A percentile compares a stretch with the other conserved stretches of the same genome.
Conservation (phyloP, 2,113 vertebrate genomes). For the Isurus oxyrinchus region DNA sequence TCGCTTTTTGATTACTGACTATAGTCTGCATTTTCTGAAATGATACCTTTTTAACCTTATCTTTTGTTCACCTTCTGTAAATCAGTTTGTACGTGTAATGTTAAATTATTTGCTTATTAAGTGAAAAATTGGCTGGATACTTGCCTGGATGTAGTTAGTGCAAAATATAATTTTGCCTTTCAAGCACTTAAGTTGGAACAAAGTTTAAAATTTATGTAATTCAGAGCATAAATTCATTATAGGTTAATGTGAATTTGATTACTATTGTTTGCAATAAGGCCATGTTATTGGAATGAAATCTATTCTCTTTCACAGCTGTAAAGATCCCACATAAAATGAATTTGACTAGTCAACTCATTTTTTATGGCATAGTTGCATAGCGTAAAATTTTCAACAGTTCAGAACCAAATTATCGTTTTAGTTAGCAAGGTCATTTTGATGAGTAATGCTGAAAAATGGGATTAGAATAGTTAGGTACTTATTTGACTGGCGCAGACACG, state of each 20-base stretch:
- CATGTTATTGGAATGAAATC: neutral
- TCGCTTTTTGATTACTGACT: neutral
- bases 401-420: neutral
- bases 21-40: neutral
- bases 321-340: neutral
- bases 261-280: neutral
- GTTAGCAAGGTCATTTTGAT: neutral
- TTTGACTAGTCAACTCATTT: neutral
- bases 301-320: neutral
- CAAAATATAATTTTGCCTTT: neutral
- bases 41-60: neutral
- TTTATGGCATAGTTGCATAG: neutral
- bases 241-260: neutral
- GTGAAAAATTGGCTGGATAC: neutral
- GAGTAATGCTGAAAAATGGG: neutral
- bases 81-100: neutral
- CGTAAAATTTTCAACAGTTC: neutral
- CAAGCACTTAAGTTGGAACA: neutral
- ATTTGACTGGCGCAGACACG: no score
- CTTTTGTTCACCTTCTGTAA: neutral
- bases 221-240: neutral
- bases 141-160: neutral
- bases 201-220: neutral
- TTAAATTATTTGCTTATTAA: neutral
- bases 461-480: no score